Conservation (phyloP, 1,140 invertebrate genomes). For the Oncopeltus fasciatus region DNA sequence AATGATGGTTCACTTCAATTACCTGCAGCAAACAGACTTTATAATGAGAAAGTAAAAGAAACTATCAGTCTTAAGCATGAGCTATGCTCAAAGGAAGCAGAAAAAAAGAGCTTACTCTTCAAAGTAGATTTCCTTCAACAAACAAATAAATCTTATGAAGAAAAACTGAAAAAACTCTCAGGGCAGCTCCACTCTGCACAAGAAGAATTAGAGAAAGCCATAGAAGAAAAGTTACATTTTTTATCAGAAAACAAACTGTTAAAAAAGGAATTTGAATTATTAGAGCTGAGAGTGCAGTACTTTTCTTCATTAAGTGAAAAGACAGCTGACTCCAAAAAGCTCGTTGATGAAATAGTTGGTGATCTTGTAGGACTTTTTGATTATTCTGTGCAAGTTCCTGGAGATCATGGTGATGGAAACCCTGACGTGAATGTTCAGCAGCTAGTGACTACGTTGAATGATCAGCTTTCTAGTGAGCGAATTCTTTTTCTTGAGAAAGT, state of each 20-base stretch:
- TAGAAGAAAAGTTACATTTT: constrained; percentile 2
- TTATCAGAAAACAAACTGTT: not conserved
- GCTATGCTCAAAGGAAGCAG: not conserved
- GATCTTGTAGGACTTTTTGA: no score
- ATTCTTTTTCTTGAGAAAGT: no score
- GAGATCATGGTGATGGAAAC: no score
- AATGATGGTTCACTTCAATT: not conserved
- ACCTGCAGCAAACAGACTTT: not conserved
- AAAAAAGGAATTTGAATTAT: constrained; percentile 2
- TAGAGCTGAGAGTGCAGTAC: not conserved
- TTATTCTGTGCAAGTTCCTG: no score
- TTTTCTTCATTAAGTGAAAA: not conserved
- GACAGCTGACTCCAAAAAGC: no score
- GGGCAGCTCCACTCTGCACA: not conserved
- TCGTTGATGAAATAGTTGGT: no score
- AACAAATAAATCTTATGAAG: not conserved
- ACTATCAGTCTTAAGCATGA: constrained; percentile 1
- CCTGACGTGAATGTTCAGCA: no score
- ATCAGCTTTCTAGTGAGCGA: no score
- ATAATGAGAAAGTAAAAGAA: constrained; percentile 12
- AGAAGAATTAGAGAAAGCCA: not conserved
- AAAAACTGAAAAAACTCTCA: not conserved
- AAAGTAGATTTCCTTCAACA: not conserved
- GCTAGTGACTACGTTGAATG: no score
- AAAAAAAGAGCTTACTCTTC: not conserved